A percentile compares a stretch with the other conserved stretches of the same genome.
phyloP scores from a whole-genome alignment of 2,113 vertebrate species.

The Brienomyrus brachyistius region DNA sequence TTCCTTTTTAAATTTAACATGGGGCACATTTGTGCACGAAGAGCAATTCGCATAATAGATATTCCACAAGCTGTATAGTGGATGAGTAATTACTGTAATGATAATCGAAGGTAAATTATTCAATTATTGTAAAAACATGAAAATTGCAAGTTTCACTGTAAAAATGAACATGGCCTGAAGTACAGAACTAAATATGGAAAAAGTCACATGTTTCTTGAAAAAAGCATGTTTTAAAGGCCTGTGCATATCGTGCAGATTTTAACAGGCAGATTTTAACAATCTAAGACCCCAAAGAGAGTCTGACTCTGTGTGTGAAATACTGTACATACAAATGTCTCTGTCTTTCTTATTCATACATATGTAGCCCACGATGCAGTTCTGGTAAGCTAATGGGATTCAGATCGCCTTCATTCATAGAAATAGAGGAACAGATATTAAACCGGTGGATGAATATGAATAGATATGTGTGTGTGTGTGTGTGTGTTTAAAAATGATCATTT shows the following conservation, averaged over 20 bases:
- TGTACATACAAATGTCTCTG: background rate
- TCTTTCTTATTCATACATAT: background rate
- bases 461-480: background rate
- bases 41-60: background rate
- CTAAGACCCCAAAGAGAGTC: background rate
- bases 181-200: background rate
- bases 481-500: background rate
- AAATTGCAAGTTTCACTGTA: background rate
- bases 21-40: background rate
- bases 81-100: slow-evolving; percentile 7
- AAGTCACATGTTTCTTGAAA: background rate
- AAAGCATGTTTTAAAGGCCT: background rate
- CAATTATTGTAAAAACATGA: background rate
- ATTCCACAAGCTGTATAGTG: background rate
- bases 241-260: background rate
- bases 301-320: background rate
- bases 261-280: background rate
- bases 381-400: background rate
- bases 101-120: background rate
- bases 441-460: background rate
- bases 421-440: background rate
- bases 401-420: background rate
- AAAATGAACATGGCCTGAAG: background rate
- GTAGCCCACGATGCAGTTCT: background rate
- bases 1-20: background rate